Base-by-base conservation (phyloP, 2,888 invertebrate genomes). In the Drosophila suboccidentalis region DNA sequence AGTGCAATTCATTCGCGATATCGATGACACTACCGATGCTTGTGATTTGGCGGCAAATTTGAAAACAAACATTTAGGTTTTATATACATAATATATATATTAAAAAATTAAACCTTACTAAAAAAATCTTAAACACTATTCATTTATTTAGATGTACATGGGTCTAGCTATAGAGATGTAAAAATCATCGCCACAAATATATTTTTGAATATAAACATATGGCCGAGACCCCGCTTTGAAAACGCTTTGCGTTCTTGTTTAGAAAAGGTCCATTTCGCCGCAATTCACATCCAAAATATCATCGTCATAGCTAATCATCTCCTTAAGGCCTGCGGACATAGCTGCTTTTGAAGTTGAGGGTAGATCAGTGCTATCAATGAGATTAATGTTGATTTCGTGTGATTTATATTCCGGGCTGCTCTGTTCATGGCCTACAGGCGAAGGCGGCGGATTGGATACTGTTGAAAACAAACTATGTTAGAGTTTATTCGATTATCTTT, bases 361-460 rank as follows among this genome's bases (percentile, higher is more conserved):
- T 17, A 78, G 69, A 71, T 92, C 90, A 22, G 89, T 72, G 43
- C 71, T 87, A 9, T 84, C 88, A 36, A 92, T 90, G 54, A 92
- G 91, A 64, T 92, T 92, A 34, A 93, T 92, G 58, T 92, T 92
- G 46, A 93, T 92, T 47, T 91, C 90, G 64, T 93, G 93, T 0
- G 93, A 93, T 90, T 94, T 94, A n/a, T 94, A 94, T 88, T 95
- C 96, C 63, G 95, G 95, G 76, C 95, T 95, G 86, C 79, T 75
- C 32, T 94, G 94, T 46, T 95, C 95, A 66, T 94, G 94, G 4
- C 93, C 96, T 36, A 95, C 97, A 0, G 97, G 97, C 29, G 96
- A 97, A 5, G 97, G 97, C 11, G 97, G 97, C 49, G 97, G 97
- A 93, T 97, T 97, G 2, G 93, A 93, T 61, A 93, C 92, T 92